These are phyloP conservation scores for Salminus brasiliensis DNA, from an alignment of 2,113 vertebrate genomes.

Conservation along the genomic window DNA sequence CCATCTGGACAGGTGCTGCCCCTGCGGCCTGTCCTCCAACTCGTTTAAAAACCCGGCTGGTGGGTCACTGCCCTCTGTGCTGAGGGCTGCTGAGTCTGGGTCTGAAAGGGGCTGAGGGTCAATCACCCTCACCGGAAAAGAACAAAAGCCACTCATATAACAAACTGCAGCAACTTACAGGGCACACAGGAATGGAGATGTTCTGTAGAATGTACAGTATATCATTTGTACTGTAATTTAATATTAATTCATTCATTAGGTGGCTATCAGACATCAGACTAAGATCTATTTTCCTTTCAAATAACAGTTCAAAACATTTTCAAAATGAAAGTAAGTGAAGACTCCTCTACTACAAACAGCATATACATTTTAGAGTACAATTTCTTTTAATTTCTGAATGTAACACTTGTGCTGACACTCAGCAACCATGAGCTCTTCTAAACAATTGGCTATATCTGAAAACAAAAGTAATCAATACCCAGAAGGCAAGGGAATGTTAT, in stretches of 20 bases:
- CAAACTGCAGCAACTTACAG: slow-evolving; percentile 20
- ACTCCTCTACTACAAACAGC: too few relatives aligned
- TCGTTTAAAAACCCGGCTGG: slow-evolving; percentile 45
- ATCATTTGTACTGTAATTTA: not conserved
- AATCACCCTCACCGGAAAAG: slow-evolving; percentile 16
- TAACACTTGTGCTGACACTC: too few relatives aligned
- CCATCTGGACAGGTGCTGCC: slow-evolving; percentile 52
- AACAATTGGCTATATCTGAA: too few relatives aligned
- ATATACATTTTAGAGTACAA: too few relatives aligned
- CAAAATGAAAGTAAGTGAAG: too few relatives aligned
- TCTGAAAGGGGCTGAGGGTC: slow-evolving; percentile 18
- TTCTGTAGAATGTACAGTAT: not conserved
- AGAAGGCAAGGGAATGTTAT: too few relatives aligned
- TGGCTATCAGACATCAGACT: not conserved
- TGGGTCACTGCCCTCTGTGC: slow-evolving; percentile 41
- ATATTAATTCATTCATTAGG: not conserved
- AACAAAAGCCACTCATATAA: slow-evolving; percentile 4
- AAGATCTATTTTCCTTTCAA: too few relatives aligned
- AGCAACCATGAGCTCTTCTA: too few relatives aligned
- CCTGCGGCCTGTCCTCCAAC: slow-evolving; percentile 7
- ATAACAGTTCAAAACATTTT: too few relatives aligned
- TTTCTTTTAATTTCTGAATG: too few relatives aligned
- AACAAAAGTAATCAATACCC: too few relatives aligned
- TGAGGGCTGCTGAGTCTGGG: slow-evolving; percentile 23
- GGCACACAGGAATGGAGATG: slow-evolving; percentile 6